Evolutionary conservation across 2,888 invertebrate genomes (phyloP).

Genomic region (Ochropleura leucogaster): DNA sequence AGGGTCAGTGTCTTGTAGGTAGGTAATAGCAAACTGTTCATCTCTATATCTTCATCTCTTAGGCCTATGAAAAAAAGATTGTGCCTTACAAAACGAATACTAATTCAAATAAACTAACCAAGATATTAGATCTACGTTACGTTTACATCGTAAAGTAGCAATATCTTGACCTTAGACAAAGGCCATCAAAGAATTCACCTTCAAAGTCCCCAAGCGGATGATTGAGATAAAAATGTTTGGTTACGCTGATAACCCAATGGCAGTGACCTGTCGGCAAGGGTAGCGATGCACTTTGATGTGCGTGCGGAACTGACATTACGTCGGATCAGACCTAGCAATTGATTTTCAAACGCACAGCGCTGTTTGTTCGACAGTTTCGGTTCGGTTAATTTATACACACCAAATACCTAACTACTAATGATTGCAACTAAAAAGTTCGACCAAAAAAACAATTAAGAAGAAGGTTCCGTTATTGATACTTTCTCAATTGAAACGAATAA

Average conservation of each 20-base stretch:
- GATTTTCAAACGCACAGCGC: background rate
- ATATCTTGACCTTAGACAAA: constrained; percentile 36
- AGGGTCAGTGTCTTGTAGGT: too few relatives aligned
- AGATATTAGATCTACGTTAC: background rate
- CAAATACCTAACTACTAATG: background rate
- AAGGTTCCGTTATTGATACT: constrained; percentile 6
- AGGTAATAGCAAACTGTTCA: background rate
- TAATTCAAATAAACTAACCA: background rate
- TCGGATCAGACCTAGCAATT: background rate
- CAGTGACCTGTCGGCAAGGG: constrained; percentile 58
- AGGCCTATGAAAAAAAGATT: too few relatives aligned
- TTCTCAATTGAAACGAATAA: constrained; percentile 16
- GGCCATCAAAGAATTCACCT: constrained; percentile 50
- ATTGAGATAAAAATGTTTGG: constrained; percentile 52
- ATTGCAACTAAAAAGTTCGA: background rate
- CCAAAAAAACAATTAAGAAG: background rate
- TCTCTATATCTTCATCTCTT: too few relatives aligned
- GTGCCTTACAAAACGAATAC: background rate
- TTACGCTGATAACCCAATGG: constrained; percentile 59
- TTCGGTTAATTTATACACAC: background rate
- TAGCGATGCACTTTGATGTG: constrained; percentile 55
- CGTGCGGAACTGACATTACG: constrained; percentile 33
- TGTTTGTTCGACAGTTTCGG: background rate
- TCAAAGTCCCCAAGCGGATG: constrained; percentile 34
- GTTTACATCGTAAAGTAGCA: constrained; percentile 6